Percentiles rank a stretch among this genome's conserved stretches.
phyloP scores from a whole-genome alignment of 53 echinoderm and acorn worm species.

The Holothuria leucospilota region DNA sequence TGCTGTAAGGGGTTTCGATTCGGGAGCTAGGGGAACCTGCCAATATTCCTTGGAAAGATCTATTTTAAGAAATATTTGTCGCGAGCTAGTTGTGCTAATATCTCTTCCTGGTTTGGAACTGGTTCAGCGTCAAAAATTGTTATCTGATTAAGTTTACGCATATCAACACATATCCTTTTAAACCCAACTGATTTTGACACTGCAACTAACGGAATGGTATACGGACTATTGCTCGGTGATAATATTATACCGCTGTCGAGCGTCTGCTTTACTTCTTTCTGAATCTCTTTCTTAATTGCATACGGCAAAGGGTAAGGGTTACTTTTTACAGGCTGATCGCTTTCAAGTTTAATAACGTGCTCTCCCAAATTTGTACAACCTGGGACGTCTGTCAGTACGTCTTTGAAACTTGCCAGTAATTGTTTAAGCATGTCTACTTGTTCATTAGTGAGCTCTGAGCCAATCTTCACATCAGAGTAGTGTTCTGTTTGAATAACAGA shows the following conservation, averaged over 20 bases:
- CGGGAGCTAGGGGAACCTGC: slow-evolving; percentile 59
- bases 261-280: slow-evolving; percentile 54
- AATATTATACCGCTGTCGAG: slow-evolving; percentile 58
- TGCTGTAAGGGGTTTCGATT: slow-evolving; percentile 57
- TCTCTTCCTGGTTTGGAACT: slow-evolving; percentile 47
- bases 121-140: slow-evolving; percentile 52
- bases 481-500: slow-evolving; percentile 26
- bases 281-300: slow-evolving; percentile 46
- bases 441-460: background rate
- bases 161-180: background rate
- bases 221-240: slow-evolving; percentile 14
- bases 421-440: slow-evolving; percentile 5
- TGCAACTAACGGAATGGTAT: background rate
- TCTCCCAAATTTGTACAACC: slow-evolving; percentile 50
- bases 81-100: slow-evolving; percentile 29
- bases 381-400: slow-evolving; percentile 59
- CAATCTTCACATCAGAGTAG: slow-evolving; percentile 23
- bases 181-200: background rate
- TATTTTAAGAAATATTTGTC: slow-evolving; percentile 45
- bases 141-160: slow-evolving; percentile 31
- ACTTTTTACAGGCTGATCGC: slow-evolving; percentile 47
- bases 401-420: slow-evolving; percentile 3
- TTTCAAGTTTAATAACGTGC: slow-evolving; percentile 38
- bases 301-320: slow-evolving; percentile 68
- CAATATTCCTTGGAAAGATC: slow-evolving; percentile 66